Evolutionary conservation across 2,797 vertebrate species (phyloP), one percentile per base, ranked within the genome.

Genomic region (Sebastes paucispinis): DNA sequence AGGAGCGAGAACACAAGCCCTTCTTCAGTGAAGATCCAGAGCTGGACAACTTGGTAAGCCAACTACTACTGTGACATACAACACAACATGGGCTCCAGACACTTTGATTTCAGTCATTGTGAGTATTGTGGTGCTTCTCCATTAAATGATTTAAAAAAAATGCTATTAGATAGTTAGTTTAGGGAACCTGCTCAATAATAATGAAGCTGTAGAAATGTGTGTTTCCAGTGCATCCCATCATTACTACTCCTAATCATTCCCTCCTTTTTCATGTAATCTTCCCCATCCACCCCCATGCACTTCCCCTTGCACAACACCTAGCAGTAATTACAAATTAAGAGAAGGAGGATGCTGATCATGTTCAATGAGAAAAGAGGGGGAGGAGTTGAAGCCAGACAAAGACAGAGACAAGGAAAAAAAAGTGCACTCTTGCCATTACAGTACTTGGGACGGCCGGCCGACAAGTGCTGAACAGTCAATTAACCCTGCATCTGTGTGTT

Each of bases 401-500:
- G 79, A 80, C 63, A 72, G 22, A 62, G 78, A 71, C 47, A 59
- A 79, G 22, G 72, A 0, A 52, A 75, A 69, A 69, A 77, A 73
- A 68, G 62, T 86, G 77, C 78, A 94, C 96, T 96, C 95, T 93
- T 95, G 93, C 96, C 96, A 95, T 97, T 97, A 96, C 95, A 78
- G 67, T 85, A 79, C 76, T 82, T 93, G 93, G 94, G 96, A 96
- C 95, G 95, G 96, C 96, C 95, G 96, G 94, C 95, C 91, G 95
- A 97, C 91, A 95, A 97, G 96, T 95, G 96, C 96, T 96, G 95
- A 95, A 96, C 97, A 98, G 97, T 97, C 97, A 97, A 97, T 99
- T 98, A 99, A 98, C 97, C 97, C 96, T 96, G 97, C 98, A 98
- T 98, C 97, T 98, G 97, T 97, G 97, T 97, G 97, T 97, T 98